phyloP scores from a whole-genome alignment of 2,113 vertebrate genomes.

The Passer domesticus region DNA sequence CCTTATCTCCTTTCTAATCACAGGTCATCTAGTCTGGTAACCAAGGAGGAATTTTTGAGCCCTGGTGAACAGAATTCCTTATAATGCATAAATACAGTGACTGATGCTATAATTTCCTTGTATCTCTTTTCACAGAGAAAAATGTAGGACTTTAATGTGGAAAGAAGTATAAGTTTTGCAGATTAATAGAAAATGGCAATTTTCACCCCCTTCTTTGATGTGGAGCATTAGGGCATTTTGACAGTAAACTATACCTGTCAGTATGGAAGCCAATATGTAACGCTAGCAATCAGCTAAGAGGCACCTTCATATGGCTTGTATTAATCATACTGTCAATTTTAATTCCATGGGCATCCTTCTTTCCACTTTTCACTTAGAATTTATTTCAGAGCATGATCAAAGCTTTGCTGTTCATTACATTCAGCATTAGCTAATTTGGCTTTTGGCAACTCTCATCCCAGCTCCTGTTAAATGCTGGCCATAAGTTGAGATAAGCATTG shows the following conservation, averaged over 20 bases:
- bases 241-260: background rate
- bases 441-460: constrained; percentile 37
- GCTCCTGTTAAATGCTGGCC: background rate
- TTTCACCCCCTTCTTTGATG: background rate
- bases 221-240: background rate
- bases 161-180: background rate
- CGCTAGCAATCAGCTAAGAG: constrained; percentile 31
- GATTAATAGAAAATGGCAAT: background rate
- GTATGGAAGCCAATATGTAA: background rate
- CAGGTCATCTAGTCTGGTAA: background rate
- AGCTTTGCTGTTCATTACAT: constrained; percentile 37
- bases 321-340: constrained; percentile 48
- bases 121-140: background rate
- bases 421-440: constrained; percentile 51
- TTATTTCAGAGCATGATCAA: constrained; percentile 42
- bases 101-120: background rate
- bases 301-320: background rate
- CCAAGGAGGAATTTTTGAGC: background rate
- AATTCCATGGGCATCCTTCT: constrained; percentile 22
- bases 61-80: background rate
- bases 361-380: constrained; percentile 34
- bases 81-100: background rate
- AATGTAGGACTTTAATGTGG: background rate
- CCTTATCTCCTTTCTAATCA: background rate
- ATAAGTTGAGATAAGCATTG: constrained; percentile 24